Evolutionary conservation across 2,113 vertebrate species (phyloP), one percentile per base, ranked within the genome.

Genomic region (Gambusia affinis): DNA sequence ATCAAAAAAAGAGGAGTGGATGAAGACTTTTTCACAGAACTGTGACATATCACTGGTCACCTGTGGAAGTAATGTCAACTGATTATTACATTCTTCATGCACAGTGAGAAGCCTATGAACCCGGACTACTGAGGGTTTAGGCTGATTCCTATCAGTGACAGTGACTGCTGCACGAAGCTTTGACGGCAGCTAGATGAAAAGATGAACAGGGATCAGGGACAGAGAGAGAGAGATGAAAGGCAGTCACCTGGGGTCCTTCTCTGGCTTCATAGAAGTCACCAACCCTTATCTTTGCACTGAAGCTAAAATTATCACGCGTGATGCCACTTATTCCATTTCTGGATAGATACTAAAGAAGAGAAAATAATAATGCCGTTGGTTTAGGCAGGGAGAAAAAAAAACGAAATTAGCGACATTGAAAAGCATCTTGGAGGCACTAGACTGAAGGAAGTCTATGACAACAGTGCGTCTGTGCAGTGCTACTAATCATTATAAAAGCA

Each of bases 211-310:
- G 86, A 89, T 88, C 85, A 91, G 85, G 85, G 78, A 73, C 75
- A 83, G 71, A 87, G 69, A 86, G 75, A 87, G 85, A 91, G 92
- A 95, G 92, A 94, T 94, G 93, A 94, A 95, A 95, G 92, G 88
- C 91, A 94, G 91, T 95, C 97, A 99, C 97, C 98, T 98, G 96
- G 86, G 96, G 97, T 97, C 97, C 97, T 96, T 98, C 97, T 98
- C 97, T 98, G 96, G 97, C 96, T 98, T 99, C 98, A 98, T 98
- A 99, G 97, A 99, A 98, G 97, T 99, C 97, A 97, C 98, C 98
- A 97, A 98, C 96, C 96, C 96, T 97, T 97, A 98, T 96, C 98
- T 99, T 99, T 99, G 97, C 96, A 98, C 96, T 98, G 97, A 99
- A 99, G 97, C 97, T 98, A 97, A 99, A 99, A 97, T 98, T 98